phyloP scores from a whole-genome alignment of 92 coral and sea anemone genomes.

The Metridium senile region DNA sequence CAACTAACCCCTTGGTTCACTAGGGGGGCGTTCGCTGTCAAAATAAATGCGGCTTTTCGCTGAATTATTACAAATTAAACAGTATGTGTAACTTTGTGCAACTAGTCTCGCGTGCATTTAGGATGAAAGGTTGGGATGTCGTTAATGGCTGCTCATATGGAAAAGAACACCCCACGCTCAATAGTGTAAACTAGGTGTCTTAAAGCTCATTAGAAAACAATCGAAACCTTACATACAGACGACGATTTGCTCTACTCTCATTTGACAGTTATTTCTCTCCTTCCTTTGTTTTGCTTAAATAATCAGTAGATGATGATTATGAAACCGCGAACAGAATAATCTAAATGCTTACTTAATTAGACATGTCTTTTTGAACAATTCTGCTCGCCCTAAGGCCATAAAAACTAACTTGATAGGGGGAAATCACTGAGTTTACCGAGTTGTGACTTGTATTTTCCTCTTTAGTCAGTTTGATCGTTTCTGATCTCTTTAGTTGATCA shows the following conservation, averaged over 20 bases:
- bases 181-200: not conserved
- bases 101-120: not conserved
- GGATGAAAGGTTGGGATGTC: not conserved
- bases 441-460: not conserved
- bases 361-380: constrained; percentile 41
- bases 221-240: not conserved
- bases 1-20: constrained; percentile 47
- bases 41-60: constrained; percentile 14
- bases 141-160: not conserved
- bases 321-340: constrained; percentile 64
- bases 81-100: not conserved
- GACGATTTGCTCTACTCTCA: constrained; percentile 54
- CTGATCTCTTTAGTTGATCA: not conserved
- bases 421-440: constrained; percentile 8
- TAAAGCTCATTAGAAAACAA: not conserved
- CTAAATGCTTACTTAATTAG: constrained; percentile 74
- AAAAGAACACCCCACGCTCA: not conserved
- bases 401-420: constrained; percentile 5
- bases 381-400: constrained; percentile 20
- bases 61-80: constrained; percentile 19
- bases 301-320: constrained; percentile 67
- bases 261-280: constrained; percentile 62
- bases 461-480: not conserved
- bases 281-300: constrained; percentile 69
- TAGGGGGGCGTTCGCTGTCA: constrained; percentile 44